Conservation (phyloP, 2,797 vertebrate species). For the Lemur catta region DNA sequence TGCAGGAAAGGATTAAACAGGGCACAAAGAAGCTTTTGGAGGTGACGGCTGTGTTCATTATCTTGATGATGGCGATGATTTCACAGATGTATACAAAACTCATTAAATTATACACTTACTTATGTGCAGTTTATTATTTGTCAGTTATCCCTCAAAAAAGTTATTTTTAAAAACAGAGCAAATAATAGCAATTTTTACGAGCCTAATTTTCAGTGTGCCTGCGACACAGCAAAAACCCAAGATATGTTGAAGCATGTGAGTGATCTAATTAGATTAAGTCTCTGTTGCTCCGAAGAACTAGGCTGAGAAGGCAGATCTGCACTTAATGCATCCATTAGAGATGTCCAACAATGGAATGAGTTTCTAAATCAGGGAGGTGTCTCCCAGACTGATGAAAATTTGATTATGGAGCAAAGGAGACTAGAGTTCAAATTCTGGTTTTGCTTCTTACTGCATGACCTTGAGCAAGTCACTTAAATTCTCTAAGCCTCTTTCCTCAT, state of each 20-base stretch:
- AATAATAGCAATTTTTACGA: not conserved
- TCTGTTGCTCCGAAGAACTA: not conserved
- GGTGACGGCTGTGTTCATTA: not conserved
- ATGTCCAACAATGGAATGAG: not conserved
- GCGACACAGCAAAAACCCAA: not conserved
- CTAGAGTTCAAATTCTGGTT: not conserved
- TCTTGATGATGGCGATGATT: not conserved
- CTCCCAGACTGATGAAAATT: not conserved
- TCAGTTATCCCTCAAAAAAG: not conserved
- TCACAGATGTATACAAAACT: not conserved
- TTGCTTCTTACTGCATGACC: not conserved
- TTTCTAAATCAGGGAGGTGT: not conserved
- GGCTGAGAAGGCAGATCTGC: not conserved
- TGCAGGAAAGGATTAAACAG: not conserved
- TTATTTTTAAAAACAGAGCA: not conserved
- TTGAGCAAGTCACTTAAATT: constrained; percentile 3
- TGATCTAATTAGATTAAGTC: not conserved
- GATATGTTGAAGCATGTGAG: not conserved
- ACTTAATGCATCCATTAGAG: not conserved
- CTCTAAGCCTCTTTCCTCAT: not conserved
- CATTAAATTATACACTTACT: not conserved
- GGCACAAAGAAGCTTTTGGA: not conserved
- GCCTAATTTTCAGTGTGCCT: not conserved
- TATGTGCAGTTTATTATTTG: not conserved
- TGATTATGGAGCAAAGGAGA: not conserved